phyloP scores from a whole-genome alignment of 2,888 invertebrate species.

The Periphyllus acericola region DNA sequence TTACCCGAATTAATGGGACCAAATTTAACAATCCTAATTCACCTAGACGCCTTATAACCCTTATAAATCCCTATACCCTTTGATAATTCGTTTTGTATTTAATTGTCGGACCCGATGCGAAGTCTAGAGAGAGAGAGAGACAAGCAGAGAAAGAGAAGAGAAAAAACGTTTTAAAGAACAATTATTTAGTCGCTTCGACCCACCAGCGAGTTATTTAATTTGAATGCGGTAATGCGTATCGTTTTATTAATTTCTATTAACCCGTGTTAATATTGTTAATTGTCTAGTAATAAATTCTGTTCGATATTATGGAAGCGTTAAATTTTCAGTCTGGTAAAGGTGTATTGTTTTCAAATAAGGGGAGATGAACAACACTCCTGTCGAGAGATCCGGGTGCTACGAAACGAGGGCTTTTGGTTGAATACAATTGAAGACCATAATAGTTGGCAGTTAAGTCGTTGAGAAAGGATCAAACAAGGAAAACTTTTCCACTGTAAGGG shows the following conservation, averaged over 20 bases:
- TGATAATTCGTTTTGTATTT: constrained; percentile 61
- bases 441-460: constrained; percentile 14
- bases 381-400: not conserved
- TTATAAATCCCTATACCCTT: constrained; percentile 59
- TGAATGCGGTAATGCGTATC: constrained; percentile 28
- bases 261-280: constrained; percentile 18
- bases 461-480: constrained; percentile 30
- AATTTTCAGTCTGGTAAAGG: constrained; percentile 10
- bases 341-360: constrained; percentile 10
- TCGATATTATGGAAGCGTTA: constrained; percentile 6
- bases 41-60: constrained; percentile 61
- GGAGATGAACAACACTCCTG: not conserved
- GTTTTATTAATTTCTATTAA: constrained; percentile 52
- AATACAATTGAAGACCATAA: constrained; percentile 14
- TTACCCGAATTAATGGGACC: constrained; percentile 61
- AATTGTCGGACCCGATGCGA: constrained; percentile 46
- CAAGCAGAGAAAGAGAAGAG: not conserved
- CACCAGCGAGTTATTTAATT: constrained; percentile 29
- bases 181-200: constrained; percentile 54
- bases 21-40: constrained; percentile 60
- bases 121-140: not conserved
- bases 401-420: constrained; percentile 31
- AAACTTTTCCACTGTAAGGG: constrained; percentile 16
- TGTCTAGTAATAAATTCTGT: not conserved
- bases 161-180: constrained; percentile 41